Evolutionary conservation across 2,888 invertebrate species (phyloP).

Genomic region (Melieria picta): DNA sequence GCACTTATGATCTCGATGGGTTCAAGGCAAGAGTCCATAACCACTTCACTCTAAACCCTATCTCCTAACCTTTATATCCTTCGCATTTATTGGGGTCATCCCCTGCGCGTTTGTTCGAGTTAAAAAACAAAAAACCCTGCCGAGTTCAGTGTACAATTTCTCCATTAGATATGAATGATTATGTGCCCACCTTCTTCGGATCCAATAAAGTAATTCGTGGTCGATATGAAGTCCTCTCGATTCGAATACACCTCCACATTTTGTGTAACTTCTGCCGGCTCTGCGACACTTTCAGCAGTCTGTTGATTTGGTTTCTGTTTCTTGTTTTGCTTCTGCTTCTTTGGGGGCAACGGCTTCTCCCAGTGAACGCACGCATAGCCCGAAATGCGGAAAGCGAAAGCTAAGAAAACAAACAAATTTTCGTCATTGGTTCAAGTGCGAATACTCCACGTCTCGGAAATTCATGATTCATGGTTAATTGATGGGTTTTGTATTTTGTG

Average conservation of each 20-base stretch:
- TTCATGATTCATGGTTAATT: too few species aligned
- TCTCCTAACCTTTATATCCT: too few species aligned
- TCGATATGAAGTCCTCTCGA: conserved; percentile 57
- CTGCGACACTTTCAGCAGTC: conserved; percentile 9
- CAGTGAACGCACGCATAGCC: conserved; percentile 57
- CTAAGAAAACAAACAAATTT: conserved; percentile 38
- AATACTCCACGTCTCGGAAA: too few species aligned
- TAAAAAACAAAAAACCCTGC: too few species aligned
- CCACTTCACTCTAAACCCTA: too few species aligned
- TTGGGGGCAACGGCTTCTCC: conserved; percentile 45
- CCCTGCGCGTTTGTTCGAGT: too few species aligned
- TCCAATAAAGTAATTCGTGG: conserved; percentile 56
- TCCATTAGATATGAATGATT: not conserved
- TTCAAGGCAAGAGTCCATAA: too few species aligned
- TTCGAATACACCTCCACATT: conserved; percentile 41
- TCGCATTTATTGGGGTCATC: too few species aligned
- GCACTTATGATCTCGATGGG: too few species aligned
- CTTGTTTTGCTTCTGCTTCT: conserved; percentile 36
- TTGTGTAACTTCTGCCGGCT: conserved; percentile 6
- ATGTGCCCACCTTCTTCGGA: conserved; percentile 51
- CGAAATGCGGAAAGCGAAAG: conserved; percentile 52
- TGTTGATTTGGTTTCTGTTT: conserved; percentile 20
- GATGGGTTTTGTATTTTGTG: too few species aligned
- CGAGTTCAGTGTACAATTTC: not conserved
- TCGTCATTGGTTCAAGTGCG: too few species aligned